Evolutionary conservation across 1,140 invertebrate species (phyloP).

Genomic region (Chionoecetes opilio): DNA sequence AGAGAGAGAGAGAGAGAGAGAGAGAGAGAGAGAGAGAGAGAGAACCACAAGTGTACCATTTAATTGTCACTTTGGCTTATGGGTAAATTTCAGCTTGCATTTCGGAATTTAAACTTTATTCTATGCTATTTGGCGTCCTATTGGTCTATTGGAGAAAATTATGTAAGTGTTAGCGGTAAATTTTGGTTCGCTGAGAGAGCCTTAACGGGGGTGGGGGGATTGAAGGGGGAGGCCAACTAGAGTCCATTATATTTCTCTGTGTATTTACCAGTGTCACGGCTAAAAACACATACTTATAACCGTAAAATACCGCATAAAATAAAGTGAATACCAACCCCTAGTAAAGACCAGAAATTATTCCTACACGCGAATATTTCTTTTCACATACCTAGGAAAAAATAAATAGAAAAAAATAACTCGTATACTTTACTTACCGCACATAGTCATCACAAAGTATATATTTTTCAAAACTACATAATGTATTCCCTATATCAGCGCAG

Average conservation of each 20-base stretch:
- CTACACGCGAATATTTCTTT: neutral
- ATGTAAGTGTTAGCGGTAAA: neutral
- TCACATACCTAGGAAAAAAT: neutral
- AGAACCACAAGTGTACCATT: neutral
- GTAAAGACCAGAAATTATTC: neutral
- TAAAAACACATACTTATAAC: neutral
- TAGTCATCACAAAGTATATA: no score
- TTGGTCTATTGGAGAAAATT: neutral
- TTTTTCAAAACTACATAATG: no score
- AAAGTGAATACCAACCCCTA: neutral
- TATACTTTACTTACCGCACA: no score
- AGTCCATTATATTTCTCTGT: constrained; percentile 1
- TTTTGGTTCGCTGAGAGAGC: neutral
- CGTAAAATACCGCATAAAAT: neutral
- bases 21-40: neutral
- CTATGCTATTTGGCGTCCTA: neutral
- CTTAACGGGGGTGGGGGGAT: neutral
- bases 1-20: neutral
- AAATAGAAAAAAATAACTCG: no score
- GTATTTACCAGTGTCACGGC: neutral
- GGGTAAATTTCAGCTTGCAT: constrained; percentile 4
- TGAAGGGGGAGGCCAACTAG: neutral
- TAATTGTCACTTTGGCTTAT: neutral
- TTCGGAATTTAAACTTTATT: neutral
- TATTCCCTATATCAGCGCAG: no score